A percentile compares a stretch with the other conserved stretches of the same genome.
Evolutionary conservation across 2,797 vertebrate species (phyloP).

Genomic region (Anas bernieri): DNA sequence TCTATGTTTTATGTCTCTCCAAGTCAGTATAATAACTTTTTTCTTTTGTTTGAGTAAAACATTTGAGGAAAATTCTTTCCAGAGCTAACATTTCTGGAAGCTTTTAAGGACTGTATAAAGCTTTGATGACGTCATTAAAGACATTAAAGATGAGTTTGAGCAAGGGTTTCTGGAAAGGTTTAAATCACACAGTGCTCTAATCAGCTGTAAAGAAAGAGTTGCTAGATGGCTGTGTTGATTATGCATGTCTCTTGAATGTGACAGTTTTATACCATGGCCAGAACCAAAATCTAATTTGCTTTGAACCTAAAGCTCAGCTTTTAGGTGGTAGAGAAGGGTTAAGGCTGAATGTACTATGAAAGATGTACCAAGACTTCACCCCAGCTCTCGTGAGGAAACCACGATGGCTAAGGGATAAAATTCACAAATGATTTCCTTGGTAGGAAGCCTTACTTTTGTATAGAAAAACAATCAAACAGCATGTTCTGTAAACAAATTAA

Average conservation of each 20-base stretch:
- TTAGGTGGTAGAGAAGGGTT: not conserved
- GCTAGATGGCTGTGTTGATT: not conserved
- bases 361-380: not conserved
- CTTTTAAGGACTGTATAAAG: constrained; percentile 15
- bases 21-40: constrained; percentile 16
- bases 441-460: not conserved
- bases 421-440: not conserved
- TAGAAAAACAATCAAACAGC: not conserved
- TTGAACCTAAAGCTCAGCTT: not conserved
- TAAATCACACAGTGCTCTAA: not conserved
- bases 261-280: not conserved
- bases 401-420: not conserved
- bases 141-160: not conserved
- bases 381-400: not conserved
- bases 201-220: not conserved
- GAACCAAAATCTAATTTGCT: not conserved
- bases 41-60: constrained; percentile 26
- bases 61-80: not conserved
- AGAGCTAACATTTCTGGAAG: constrained; percentile 19
- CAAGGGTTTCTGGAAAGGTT: not conserved
- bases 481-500: constrained; percentile 51
- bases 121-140: constrained; percentile 5
- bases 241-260: not conserved
- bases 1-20: constrained; percentile 15
- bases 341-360: not conserved